Evolutionary conservation across 2,113 vertebrate genomes (phyloP), one percentile per base, ranked within the genome.

Genomic region (Thamnophis sirtalis): DNA sequence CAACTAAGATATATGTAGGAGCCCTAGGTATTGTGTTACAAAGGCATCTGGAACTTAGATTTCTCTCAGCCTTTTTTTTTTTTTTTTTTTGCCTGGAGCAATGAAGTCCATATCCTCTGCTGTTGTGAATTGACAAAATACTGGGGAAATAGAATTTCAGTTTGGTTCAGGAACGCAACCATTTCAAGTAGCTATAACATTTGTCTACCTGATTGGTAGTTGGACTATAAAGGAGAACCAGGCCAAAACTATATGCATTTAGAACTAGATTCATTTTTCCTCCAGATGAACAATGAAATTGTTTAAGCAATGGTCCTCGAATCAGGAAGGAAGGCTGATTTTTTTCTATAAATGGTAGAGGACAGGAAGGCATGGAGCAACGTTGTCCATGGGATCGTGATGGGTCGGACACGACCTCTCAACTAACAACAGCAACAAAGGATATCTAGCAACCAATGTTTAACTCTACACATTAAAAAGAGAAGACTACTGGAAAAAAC

Each of bases 71-170:
- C 38, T 60, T 93, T 55, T n/a, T n/a, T n/a, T n/a, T 43, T 60
- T 93, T 55, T n/a, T n/a, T n/a, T n/a, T 43, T 38, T 92, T 87
- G 55, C 88, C 87, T 84, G 53, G 86, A 94, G 43, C 19, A n/a
- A 17, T 60, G 6, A 28, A 49, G 10, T 15, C 68, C 48, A 68
- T 84, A 80, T 86, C 68, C 63, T 88, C 13, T 92, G 56, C 56
- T 93, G 55, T 7, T 80, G 43, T 73, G 84, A 95, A 73, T 28
- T 3, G 0, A 60, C 48, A 48, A 33, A 91, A 68, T 49, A 28
- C 1, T 0, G 43, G 9, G 13, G 60, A 80, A 84, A 51, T 68
- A 87, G 90, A 91, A 92, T 92, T 94, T 92, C 89, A 93, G 26
- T 4, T 13, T 58, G 90, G 89, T n/a, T 93, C 68, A 68, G 22